Evolutionary conservation across 2,888 invertebrate genomes (phyloP).

Genomic region (Herminia tarsipennalis): DNA sequence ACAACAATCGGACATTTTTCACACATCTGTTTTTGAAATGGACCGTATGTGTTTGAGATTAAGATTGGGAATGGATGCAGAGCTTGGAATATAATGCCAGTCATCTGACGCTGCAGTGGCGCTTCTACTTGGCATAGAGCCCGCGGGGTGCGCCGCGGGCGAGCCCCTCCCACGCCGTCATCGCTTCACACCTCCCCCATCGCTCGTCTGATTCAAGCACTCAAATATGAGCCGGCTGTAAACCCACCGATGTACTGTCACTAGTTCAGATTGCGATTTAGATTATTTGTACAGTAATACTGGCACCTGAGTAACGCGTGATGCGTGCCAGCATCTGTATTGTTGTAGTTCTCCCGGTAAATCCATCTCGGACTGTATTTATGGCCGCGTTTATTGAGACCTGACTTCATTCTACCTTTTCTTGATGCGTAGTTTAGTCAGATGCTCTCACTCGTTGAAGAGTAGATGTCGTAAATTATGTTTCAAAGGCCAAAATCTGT

Average conservation of each 20-base stretch:
- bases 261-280: conserved; percentile 39
- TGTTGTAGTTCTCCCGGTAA: conserved; percentile 34
- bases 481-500: background rate
- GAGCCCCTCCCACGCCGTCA: conserved; percentile 64
- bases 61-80: conserved; percentile 41
- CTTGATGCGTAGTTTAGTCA: background rate
- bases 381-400: conserved; percentile 20
- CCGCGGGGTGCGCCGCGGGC: conserved; percentile 67
- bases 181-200: conserved; percentile 65
- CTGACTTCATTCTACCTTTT: conserved; percentile 15
- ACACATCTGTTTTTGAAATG: conserved; percentile 41
- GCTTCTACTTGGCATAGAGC: conserved; percentile 79
- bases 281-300: conserved; percentile 47
- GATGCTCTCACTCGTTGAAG: background rate
- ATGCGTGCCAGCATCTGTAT: conserved; percentile 39
- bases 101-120: conserved; percentile 74
- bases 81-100: conserved; percentile 49
- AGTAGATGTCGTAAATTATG: background rate
- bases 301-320: conserved; percentile 44
- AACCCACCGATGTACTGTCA: conserved; percentile 63
- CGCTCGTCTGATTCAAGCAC: conserved; percentile 65
- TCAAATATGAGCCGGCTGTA: conserved; percentile 60
- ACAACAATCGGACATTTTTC: conserved; percentile 47
- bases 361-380: conserved; percentile 38
- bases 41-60: conserved; percentile 51